Evolutionary conservation across 2,888 invertebrate species (phyloP), one percentile per base, ranked within the genome.

Genomic region (Metacarcinus magister): DNA sequence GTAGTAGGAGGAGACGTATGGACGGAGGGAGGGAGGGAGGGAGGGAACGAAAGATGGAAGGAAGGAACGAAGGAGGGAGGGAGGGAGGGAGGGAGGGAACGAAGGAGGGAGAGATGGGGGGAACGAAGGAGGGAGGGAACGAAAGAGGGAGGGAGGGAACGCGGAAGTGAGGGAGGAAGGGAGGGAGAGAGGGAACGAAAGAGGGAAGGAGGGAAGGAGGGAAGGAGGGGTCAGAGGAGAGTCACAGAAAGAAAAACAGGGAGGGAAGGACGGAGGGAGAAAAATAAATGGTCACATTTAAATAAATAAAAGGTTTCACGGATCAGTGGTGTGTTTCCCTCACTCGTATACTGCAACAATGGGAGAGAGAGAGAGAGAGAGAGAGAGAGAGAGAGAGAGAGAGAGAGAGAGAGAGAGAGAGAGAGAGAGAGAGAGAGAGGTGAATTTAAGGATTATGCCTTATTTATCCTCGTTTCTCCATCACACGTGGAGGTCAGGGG

Each of bases 351-450:
- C n/a, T n/a, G n/a, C n/a, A n/a, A n/a, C n/a, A n/a, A n/a, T n/a
- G n/a, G n/a, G n/a, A n/a, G n/a, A n/a, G n/a, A n/a, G n/a, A n/a
- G n/a, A n/a, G n/a, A n/a, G n/a, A n/a, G n/a, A 67, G 94, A 60
- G 60, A 60, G 60, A 60, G 46, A 46, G 46, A 46, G n/a, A 46
- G 46, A 46, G 46, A 46, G 46, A 93, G 75, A 75, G 44, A 75
- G 67, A 93, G 93, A 67, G 93, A 3, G 94, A 46, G 46, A 46
- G 94, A 94, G 82, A 43, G 82, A 75, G 94, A 87, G n/a, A 44
- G 44, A 28, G 39, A 28, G 43, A 94, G 94, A 46, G 87, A 44
- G 94, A 46, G 46, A 87, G 48, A 7, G 48, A 7, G 10, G 48
- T 48, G 10, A 48, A 60, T 60, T 7, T 2, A 19, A 16, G 60